Evolutionary conservation across 2,888 invertebrate species (phyloP).

Genomic region (Horisme vitalbata): DNA sequence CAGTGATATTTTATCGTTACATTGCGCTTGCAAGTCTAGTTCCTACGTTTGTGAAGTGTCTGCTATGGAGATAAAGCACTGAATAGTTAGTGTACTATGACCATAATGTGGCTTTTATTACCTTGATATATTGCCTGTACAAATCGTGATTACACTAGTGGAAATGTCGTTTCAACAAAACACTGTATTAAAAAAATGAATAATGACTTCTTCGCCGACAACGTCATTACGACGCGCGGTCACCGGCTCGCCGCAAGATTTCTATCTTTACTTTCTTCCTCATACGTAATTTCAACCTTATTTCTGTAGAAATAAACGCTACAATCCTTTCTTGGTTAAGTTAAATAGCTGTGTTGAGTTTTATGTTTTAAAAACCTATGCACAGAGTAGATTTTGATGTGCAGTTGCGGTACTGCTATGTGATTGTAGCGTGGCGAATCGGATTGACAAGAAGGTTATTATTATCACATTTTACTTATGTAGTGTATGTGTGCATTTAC

Average conservation of each 20-base stretch:
- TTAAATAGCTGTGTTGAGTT: conserved; percentile 40
- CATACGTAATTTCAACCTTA: conserved; percentile 46
- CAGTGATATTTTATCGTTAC: too few species aligned
- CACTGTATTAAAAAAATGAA: conserved; percentile 82
- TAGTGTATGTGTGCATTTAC: conserved; percentile 56
- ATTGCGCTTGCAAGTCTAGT: background rate
- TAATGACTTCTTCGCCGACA: conserved; percentile 79
- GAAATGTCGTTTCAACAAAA: conserved; percentile 82
- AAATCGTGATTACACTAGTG: conserved; percentile 79
- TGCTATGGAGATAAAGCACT: conserved; percentile 1
- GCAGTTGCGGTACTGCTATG: conserved; percentile 51
- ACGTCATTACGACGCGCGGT: conserved; percentile 75
- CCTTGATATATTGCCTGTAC: conserved; percentile 76
- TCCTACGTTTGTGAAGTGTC: background rate
- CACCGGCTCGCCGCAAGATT: conserved; percentile 62
- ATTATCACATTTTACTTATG: conserved; percentile 81
- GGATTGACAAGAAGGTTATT: conserved; percentile 80
- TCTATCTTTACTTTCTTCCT: conserved; percentile 54
- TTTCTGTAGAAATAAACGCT: conserved; percentile 21
- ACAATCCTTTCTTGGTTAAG: conserved; percentile 26
- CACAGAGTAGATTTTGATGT: conserved; percentile 36
- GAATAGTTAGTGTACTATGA: conserved; percentile 22
- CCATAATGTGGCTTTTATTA: conserved; percentile 71
- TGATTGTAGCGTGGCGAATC: conserved; percentile 75
- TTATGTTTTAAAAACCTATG: conserved; percentile 44